Base-by-base conservation (phyloP, 2,113 vertebrate genomes). In the Ascaphus truei region DNA sequence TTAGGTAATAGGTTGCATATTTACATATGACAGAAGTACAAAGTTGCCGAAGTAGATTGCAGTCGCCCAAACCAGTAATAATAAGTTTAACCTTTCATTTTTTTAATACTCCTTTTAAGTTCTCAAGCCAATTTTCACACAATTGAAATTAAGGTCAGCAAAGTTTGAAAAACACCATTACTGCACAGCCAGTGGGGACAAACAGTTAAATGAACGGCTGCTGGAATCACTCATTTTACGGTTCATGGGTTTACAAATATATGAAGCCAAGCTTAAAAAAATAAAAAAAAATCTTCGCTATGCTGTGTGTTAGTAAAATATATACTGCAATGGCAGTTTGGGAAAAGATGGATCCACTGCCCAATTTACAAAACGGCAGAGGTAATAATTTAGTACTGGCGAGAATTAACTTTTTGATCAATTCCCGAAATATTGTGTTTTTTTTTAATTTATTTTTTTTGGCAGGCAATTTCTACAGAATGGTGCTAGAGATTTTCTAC, bases 81-180 rank as follows among this genome's bases (percentile, higher is more conserved):
- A n/a, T 16, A 30, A 3, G 9, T 16, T n/a, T 55, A 5, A 55
- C 7, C 2, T 9, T 16, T 30, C 16, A n/a, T 18, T 11, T n/a
- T 6, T 31, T 31, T 55, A 18, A 10, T 12, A n/a, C 20, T n/a
- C n/a, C n/a, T 33, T 34, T 48, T 52, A 52, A n/a, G 2, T 8
- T 64, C 13, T 37, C 31, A 37, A 64, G 31, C 31, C 33, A 27
- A 18, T 52, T 50, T 34, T 52, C 20, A 26, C 33, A 37, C 16
- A 50, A 63, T 48, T 23, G 31, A 52, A 64, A 52, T 11, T 7
- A 52, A 26, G 33, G 62, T 37, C 45, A 33, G 22, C 39, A 53
- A 71, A 51, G 12, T 33, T 72, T 69, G 30, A 30, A 41, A 45
- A 66, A 63, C 56, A 2, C 1, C 22, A 5, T 2, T 29, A 2